phyloP scores from a whole-genome alignment of 2,113 vertebrate genomes.

The Pluvianellus socialis region DNA sequence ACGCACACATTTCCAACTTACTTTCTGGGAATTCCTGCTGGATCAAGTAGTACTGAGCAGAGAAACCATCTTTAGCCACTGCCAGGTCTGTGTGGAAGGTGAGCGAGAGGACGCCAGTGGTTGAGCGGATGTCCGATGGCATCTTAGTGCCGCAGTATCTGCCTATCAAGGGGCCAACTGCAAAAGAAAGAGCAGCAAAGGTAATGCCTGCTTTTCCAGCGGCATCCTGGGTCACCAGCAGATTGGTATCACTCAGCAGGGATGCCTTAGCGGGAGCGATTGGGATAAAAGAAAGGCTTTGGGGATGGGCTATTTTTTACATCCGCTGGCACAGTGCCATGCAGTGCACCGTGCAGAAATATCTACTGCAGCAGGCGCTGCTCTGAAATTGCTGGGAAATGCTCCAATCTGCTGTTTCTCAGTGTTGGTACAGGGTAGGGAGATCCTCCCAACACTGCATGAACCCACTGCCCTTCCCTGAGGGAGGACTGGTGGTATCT shows the following conservation, averaged over 20 bases:
- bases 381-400: slow-evolving; percentile 16
- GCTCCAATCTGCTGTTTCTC: neutral
- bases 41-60: slow-evolving; percentile 92
- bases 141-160: slow-evolving; percentile 94
- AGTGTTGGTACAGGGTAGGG: neutral
- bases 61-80: slow-evolving; percentile 96
- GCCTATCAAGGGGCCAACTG: slow-evolving; percentile 95
- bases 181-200: slow-evolving; percentile 37
- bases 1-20: slow-evolving; percentile 72
- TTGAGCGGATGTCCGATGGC: slow-evolving; percentile 91
- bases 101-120: slow-evolving; percentile 91
- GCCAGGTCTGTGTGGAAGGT: slow-evolving; percentile 98
- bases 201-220: neutral
- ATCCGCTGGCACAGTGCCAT: neutral
- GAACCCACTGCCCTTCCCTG: neutral
- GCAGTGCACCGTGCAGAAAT: neutral
- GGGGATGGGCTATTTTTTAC: neutral
- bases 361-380: neutral
- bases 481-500: neutral
- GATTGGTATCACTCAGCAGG: neutral
- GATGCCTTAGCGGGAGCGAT: neutral
- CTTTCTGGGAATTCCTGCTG: slow-evolving; percentile 91
- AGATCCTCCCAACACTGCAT: neutral
- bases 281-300: neutral
- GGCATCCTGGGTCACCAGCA: neutral